Evolutionary conservation across 2,113 vertebrate genomes (phyloP).

Genomic region (Aix galericulata): DNA sequence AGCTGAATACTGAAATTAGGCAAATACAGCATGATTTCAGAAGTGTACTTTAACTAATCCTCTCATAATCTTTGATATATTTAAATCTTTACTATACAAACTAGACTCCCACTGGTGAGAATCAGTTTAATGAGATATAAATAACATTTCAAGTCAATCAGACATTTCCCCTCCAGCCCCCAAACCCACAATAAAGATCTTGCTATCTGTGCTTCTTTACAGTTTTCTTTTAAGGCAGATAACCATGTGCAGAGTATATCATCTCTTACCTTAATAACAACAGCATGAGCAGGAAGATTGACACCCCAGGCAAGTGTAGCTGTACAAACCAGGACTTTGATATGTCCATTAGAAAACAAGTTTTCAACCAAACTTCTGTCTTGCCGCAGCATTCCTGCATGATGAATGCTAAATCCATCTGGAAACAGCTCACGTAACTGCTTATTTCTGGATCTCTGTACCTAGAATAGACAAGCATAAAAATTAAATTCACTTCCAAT

Average conservation of each 20-base stretch:
- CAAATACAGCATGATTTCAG: slow-evolving; percentile 78
- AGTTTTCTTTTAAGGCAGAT: slow-evolving; percentile 45
- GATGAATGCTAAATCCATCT: slow-evolving; percentile 97
- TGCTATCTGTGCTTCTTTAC: slow-evolving; percentile 11
- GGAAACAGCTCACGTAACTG: slow-evolving; percentile 96
- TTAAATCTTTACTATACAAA: slow-evolving; percentile 79
- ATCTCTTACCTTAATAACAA: slow-evolving; percentile 94
- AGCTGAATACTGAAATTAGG: slow-evolving; percentile 78
- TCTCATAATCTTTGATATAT: slow-evolving; percentile 77
- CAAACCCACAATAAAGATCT: slow-evolving; percentile 38
- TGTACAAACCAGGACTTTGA: slow-evolving; percentile 95
- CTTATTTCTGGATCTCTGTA: slow-evolving; percentile 96
- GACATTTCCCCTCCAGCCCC: slow-evolving; percentile 14
- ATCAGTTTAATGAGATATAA: slow-evolving; percentile 73
- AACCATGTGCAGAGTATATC: slow-evolving; percentile 14
- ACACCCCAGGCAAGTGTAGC: slow-evolving; percentile 98
- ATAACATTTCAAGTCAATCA: slow-evolving; percentile 70
- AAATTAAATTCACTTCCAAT: background rate
- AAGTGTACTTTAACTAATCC: slow-evolving; percentile 82
- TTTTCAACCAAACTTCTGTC: slow-evolving; percentile 94
- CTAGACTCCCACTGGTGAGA: slow-evolving; percentile 64
- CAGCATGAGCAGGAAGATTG: slow-evolving; percentile 98
- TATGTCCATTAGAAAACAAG: slow-evolving; percentile 92
- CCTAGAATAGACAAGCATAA: slow-evolving; percentile 72
- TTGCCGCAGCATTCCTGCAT: slow-evolving; percentile 94